Conservation (phyloP, 2,888 invertebrate species). For the Pterostichus niger region DNA sequence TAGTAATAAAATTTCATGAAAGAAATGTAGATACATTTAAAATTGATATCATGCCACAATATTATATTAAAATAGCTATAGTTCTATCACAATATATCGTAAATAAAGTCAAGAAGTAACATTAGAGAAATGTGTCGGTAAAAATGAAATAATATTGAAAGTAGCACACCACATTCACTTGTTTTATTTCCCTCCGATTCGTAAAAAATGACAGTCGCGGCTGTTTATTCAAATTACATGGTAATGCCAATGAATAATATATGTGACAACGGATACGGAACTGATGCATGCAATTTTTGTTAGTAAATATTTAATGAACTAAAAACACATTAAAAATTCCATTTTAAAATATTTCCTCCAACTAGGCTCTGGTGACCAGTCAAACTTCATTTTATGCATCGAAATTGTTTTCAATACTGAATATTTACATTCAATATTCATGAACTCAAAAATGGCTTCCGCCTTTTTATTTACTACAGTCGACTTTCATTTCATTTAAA, state of each 20-base stretch:
- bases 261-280: conserved; percentile 38
- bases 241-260: conserved; percentile 43
- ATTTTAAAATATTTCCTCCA: conserved; percentile 35
- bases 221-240: conserved; percentile 48
- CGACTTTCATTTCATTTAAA: no score
- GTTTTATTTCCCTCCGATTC: not conserved
- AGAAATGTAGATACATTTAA: conserved; percentile 10
- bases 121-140: not conserved
- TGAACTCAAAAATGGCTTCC: no score
- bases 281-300: conserved; percentile 47
- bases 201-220: conserved; percentile 22
- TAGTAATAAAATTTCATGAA: not conserved
- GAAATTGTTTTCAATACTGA: no score
- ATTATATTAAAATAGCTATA: conserved; percentile 23
- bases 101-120: not conserved
- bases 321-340: conserved; percentile 22
- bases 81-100: conserved; percentile 6
- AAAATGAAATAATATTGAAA: not conserved
- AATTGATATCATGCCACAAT: conserved; percentile 20
- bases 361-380: not conserved
- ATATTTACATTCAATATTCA: no score
- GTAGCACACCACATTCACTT: no score
- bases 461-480: no score
- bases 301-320: conserved; percentile 32
- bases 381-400: no score